phyloP scores from a whole-genome alignment of 2,888 invertebrate genomes.

The Ochropleura leucogaster region DNA sequence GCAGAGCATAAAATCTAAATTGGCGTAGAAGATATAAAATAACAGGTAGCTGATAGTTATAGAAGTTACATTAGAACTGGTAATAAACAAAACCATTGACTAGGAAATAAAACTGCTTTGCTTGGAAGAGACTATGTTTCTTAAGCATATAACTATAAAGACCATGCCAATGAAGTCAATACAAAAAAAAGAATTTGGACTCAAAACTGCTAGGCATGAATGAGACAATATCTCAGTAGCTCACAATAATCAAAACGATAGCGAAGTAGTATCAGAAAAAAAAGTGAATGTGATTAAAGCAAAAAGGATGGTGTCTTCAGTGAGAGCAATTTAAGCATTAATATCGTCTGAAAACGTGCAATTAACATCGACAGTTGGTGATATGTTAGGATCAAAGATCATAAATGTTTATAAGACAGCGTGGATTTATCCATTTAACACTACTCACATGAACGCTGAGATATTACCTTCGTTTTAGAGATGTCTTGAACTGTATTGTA shows the following conservation, averaged over 20 bases:
- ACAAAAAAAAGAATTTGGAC: neutral
- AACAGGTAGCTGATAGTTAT: constrained; percentile 37
- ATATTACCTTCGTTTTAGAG: neutral
- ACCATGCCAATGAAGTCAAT: neutral
- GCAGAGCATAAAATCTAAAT: constrained; percentile 25
- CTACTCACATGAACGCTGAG: neutral
- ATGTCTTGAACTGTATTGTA: neutral
- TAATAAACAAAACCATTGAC: constrained; percentile 10
- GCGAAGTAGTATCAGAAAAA: neutral
- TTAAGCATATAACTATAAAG: neutral
- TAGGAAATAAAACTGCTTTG: neutral
- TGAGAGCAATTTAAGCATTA: constrained; percentile 4
- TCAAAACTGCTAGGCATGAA: neutral
- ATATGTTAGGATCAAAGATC: constrained; percentile 31
- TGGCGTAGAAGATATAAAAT: constrained; percentile 28
- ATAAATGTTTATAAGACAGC: neutral
- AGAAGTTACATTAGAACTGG: constrained; percentile 19
- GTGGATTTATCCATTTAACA: neutral
- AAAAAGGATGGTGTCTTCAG: neutral
- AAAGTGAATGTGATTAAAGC: neutral
- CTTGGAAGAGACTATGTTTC: neutral
- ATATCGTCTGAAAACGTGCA: neutral
- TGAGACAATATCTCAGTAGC: neutral
- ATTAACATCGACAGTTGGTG: constrained; percentile 21
- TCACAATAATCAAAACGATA: neutral